Conservation (phyloP, 1,140 invertebrate species). For the Procambarus virginalis region DNA sequence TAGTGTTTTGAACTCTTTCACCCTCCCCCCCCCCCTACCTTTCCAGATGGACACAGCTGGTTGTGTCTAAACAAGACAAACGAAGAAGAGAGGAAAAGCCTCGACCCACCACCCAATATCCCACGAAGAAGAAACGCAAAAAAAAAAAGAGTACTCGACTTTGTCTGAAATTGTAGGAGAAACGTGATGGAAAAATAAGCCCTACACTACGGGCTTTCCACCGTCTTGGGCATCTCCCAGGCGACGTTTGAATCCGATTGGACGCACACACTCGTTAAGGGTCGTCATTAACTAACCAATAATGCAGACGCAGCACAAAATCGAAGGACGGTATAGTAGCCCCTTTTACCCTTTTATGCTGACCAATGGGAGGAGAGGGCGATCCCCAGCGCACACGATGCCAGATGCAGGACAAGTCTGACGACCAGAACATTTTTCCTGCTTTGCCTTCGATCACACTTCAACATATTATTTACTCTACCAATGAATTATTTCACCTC, state of each 20-base stretch:
- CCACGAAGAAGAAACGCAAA: not conserved
- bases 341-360: slow-evolving; percentile 44
- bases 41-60: slow-evolving; percentile 64
- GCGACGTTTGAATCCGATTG: not conserved
- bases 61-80: slow-evolving; percentile 55
- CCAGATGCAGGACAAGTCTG: slow-evolving; percentile 10
- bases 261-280: not conserved
- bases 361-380: slow-evolving; percentile 27
- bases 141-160: not conserved
- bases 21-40: too few species aligned
- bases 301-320: slow-evolving; percentile 5
- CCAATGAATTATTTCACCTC: not conserved
- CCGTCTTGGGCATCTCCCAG: not conserved
- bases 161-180: slow-evolving; percentile 28
- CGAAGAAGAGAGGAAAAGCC: slow-evolving; percentile 11
- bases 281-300: not conserved
- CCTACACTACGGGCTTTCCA: too few species aligned
- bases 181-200: not conserved
- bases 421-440: not conserved
- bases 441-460: not conserved
- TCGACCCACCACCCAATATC: slow-evolving; percentile 4
- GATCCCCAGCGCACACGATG: not conserved
- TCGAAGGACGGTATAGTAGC: slow-evolving; percentile 13
- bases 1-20: slow-evolving; percentile 8
- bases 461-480: slow-evolving; percentile 11